Evolutionary conservation across 2,113 vertebrate genomes (phyloP), one percentile per base, ranked within the genome.

Genomic region (Gymnorhina tibicen): DNA sequence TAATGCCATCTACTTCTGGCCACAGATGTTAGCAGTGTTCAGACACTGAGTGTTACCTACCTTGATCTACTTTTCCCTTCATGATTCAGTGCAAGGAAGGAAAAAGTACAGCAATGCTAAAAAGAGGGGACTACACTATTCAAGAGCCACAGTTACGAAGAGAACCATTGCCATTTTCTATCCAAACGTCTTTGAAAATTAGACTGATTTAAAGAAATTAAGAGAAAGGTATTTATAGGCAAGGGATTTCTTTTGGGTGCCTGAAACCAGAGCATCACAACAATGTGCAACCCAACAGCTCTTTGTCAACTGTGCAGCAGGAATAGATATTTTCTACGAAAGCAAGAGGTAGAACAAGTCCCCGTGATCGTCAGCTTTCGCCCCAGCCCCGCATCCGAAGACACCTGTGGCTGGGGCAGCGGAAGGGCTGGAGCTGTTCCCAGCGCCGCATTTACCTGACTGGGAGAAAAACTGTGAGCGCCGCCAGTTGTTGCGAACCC

Each of bases 391-490:
- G 35, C 2, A 59, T 91, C 92, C 0, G 1, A 50, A 67, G 86
- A 92, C 96, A 78, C 16, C 70, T 78, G 8, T 0, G 69, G 41
- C 89, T 60, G 77, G 85, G 77, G 94, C 86, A 86, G 93, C 56
- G 63, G 59, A 49, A 89, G 87, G 93, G 93, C 94, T 33, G 91
- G 82, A 93, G 92, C 89, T 77, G 89, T 26, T 62, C 89, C 62
- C 64, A 83, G 94, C 44, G 16, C 66, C 14, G 39, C 22, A 60
- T 98, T 99, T 99, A 99, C 99, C 99, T 99, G 99, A 96, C 89
- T 94, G 97, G 10, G 98, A 98, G 98, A 99, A 99, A 99, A 99
- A 99, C 93, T 98, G 98, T 96, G 98, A 98, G 82, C 99, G 99
- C 96, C 98, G 98, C 98, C 99, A 99, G 98, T 97, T 98, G 98